A percentile compares a stretch with the other conserved stretches of the same genome.
Conservation (phyloP, 2,888 invertebrate species). For the Cactoblastis cactorum region DNA sequence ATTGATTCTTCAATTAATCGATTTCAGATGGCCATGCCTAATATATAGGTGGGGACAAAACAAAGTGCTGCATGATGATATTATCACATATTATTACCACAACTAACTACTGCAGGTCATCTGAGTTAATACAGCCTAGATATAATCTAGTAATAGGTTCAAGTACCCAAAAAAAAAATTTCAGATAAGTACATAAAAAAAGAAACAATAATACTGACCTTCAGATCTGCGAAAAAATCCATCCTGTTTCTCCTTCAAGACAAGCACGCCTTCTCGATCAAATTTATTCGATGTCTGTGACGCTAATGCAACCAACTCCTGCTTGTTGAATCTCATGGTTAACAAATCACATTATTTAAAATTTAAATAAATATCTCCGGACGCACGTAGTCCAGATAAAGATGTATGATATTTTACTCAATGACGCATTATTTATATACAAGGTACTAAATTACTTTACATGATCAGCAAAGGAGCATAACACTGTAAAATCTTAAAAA, state of each 20-base stretch:
- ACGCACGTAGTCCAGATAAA: neutral
- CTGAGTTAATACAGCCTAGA: no score
- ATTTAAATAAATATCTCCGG: neutral
- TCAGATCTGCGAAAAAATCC: constrained; percentile 94
- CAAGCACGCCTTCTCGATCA: constrained; percentile 93
- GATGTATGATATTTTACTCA: no score
- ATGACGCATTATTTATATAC: constrained; percentile 7
- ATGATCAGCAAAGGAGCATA: neutral
- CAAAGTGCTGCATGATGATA: no score
- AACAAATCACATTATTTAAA: constrained; percentile 24
- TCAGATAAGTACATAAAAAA: no score
- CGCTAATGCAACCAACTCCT: constrained; percentile 91
- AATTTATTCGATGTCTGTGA: constrained; percentile 92
- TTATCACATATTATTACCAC: no score
- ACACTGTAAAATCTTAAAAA: no score
- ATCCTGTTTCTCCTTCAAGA: constrained; percentile 92
- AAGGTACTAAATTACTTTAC: neutral
- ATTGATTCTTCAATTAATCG: no score
- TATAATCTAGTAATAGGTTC: no score
- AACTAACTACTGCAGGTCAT: no score
- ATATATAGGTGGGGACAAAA: no score
- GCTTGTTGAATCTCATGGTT: constrained; percentile 93
- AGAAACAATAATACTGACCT: constrained; percentile 79
- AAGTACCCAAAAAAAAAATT: no score
- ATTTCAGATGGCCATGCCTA: no score